A percentile compares a stretch with the other conserved stretches of the same genome.
These are phyloP conservation scores for Coreius guichenoti DNA, from an alignment of 2,797 vertebrate genomes.

Conservation along the genomic window DNA sequence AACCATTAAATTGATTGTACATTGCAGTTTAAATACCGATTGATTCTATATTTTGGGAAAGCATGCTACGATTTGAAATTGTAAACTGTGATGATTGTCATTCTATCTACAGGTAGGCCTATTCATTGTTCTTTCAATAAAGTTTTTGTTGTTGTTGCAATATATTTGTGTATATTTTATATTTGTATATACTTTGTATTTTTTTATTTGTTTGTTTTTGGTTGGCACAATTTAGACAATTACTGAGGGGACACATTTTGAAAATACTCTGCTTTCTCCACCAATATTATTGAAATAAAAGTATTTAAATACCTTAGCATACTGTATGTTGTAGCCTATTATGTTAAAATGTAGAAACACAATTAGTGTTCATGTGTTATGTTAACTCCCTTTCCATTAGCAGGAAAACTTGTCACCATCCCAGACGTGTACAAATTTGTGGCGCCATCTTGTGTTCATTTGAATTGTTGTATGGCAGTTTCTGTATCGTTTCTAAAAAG, in stretches of 20 bases:
- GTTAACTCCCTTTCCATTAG: neutral
- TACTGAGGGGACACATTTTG: neutral
- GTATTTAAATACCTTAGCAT: neutral
- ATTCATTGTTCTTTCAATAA: neutral
- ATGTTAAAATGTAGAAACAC: neutral
- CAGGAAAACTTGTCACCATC: neutral
- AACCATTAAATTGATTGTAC: neutral
- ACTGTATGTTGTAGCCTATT: neutral
- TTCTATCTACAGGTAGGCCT: neutral
- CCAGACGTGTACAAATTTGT: neutral
- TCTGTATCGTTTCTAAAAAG: neutral
- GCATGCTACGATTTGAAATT: neutral
- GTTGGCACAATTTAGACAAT: neutral
- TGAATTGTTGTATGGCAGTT: neutral
- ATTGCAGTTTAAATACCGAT: neutral
- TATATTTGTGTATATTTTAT: neutral
- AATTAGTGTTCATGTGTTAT: too few relatives aligned
- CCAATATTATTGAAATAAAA: neutral
- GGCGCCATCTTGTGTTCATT: slow-evolving; percentile 31
- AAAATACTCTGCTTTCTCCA: neutral
- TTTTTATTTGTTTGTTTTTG: neutral
- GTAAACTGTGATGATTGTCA: neutral
- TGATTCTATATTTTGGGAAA: neutral
- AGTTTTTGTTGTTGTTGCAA: neutral
- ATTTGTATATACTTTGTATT: neutral